Evolutionary conservation across 2,888 invertebrate genomes (phyloP), one percentile per base, ranked within the genome.

Genomic region (Stenolophus ochropezus): DNA sequence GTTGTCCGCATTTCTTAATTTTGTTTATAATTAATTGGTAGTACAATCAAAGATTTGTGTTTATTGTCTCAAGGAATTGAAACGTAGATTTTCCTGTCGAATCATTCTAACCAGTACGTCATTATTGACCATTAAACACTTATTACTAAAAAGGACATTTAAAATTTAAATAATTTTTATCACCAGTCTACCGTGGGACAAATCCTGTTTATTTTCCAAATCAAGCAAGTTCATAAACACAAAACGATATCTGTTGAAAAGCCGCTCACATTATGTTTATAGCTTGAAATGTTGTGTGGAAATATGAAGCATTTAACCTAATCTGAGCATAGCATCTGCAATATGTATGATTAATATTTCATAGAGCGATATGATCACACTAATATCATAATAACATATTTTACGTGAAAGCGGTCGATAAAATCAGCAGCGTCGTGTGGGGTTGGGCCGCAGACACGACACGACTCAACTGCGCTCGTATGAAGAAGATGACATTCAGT

Each of bases 401-500:
- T 69, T 33, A 69, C 65, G 18, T 69, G 27, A 21, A 20, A 20
- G 65, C 23, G 61, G 8, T 16, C 14, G 65, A 69, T 69, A 27
- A 69, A 69, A 69, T 69, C 65, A 33, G 33, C 65, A 69, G 16
- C 16, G 33, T 33, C 27, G 23, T 33, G 18, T 69, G 33, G 65
- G 27, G 65, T 69, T 27, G 14, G 65, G 65, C 65, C 23, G 27
- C 25, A 69, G 27, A 65, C 27, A 16, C 33, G 18, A 27, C 33
- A 20, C 65, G 33, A 27, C 65, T 69, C 33, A 42, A 42, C 33
- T 42, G 8, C 33, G 18, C 11, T 27, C 65, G 65, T 69, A 69
- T 69, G 65, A 69, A 69, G 65, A 33, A 69, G 65, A 69, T 69
- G 65, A 69, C 65, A 69, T 69, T 69, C 65, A 69, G 65, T 69